Conservation (phyloP, 2,888 invertebrate species). For the Phengaris alcon region DNA sequence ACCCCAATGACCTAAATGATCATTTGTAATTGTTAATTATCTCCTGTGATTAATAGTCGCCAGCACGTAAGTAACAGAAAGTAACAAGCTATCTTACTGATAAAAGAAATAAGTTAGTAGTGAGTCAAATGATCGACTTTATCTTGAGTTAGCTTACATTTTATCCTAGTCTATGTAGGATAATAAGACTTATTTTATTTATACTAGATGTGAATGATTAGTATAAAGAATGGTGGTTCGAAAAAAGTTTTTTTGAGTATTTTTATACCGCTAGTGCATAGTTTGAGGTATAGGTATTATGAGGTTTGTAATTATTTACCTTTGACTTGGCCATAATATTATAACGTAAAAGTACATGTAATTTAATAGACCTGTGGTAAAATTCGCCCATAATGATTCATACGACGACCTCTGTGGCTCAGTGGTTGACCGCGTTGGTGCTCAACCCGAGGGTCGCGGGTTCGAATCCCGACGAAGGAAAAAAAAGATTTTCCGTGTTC, state of each 20-base stretch:
- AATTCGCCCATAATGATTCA: too few relatives aligned
- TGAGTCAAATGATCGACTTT: slow-evolving; percentile 4
- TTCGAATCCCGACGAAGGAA: too few relatives aligned
- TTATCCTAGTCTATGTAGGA: not conserved
- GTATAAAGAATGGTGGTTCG: not conserved
- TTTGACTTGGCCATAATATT: not conserved
- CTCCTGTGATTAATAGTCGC: slow-evolving; percentile 9
- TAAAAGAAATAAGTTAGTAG: not conserved
- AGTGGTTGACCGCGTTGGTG: too few relatives aligned
- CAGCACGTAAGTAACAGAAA: not conserved
- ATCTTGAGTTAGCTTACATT: not conserved
- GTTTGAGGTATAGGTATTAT: not conserved
- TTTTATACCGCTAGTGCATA: not conserved
- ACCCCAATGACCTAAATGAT: not conserved
- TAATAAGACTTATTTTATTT: not conserved
- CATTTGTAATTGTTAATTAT: slow-evolving; percentile 7
- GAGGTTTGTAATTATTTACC: not conserved
- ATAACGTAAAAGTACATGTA: too few relatives aligned
- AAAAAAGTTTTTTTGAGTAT: not conserved
- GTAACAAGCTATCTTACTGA: not conserved
- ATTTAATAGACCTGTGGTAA: too few relatives aligned
- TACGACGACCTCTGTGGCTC: too few relatives aligned
- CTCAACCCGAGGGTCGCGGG: too few relatives aligned
- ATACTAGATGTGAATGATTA: not conserved
- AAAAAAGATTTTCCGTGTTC: too few relatives aligned